Base-by-base conservation (phyloP, 1,140 invertebrate species). In the Psilanteris sp. region DNA sequence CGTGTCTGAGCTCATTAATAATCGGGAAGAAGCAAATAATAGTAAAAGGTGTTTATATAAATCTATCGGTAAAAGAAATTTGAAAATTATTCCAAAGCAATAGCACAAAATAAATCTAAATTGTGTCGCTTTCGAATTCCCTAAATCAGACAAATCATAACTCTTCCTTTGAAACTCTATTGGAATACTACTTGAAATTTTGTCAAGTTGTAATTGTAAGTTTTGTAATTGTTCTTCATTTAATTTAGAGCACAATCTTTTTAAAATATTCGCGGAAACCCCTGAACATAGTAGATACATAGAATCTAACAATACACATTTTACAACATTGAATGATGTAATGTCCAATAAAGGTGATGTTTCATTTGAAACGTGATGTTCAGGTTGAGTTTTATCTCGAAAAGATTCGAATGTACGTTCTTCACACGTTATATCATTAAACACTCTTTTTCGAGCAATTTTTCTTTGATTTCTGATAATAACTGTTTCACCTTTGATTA, bases 351-450 rank as follows among this genome's bases (percentile, higher is more conserved):
- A 13, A 6, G 48, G 62, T 4, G 55, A 59, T 1, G 0, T 9
- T 36, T 44, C 31, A 15, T 52, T 57, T 26, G 0, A 1, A 4
- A 22, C 1, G 9, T 77, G 78, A 64, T 79, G 70, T 15, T 70
- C 34, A 0, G 22, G 14, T 22, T 79, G 52, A 15, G 2, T 48
- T 10, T 18, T 2, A 31, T 50, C n/a, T 27, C 11, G 2, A 61
- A 79, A 77, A 9, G 62, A 64, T 24, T 32, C 6, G 8, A 55
- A 14, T 2, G 57, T 79, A 2, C 67, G 37, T 41, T 68, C 15
- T 13, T 15, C 3, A 20, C 22, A 15, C 43, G 5, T n/a, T n/a
- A n/a, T 20, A 3, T 20, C 18, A 20, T 20, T 20, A 5, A 20
- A 20, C 2, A 20, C 18, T 20, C 18, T 3, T 3, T 20, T 20